A percentile compares a stretch with the other conserved stretches of the same genome.
Conservation (phyloP, 2,113 vertebrate genomes). For the Petroica traversi region DNA sequence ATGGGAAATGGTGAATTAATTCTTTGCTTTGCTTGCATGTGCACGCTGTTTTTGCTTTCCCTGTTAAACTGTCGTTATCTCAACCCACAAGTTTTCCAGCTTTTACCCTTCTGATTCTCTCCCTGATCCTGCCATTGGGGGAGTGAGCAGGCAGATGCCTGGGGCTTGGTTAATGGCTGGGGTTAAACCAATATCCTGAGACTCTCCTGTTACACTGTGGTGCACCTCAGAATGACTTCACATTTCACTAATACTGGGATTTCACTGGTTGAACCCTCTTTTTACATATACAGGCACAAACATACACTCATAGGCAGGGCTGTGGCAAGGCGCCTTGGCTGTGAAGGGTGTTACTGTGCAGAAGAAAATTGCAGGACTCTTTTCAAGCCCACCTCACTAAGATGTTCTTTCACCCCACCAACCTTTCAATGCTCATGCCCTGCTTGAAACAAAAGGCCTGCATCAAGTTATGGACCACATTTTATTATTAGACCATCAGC, state of each 20-base stretch:
- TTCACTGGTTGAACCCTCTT: background rate
- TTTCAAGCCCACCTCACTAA: background rate
- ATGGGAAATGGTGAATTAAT: background rate
- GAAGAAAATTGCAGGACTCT: background rate
- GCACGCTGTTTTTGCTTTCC: background rate
- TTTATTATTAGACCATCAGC: background rate
- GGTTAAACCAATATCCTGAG: background rate
- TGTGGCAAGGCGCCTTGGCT: background rate
- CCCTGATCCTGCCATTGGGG: background rate
- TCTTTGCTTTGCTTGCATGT: background rate
- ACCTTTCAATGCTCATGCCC: background rate
- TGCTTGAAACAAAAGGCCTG: background rate
- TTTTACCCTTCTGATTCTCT: background rate
- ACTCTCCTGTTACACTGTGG: background rate
- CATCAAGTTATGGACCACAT: background rate
- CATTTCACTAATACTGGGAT: background rate
- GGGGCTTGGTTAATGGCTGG: no score
- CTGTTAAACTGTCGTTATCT: background rate
- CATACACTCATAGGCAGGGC: background rate
- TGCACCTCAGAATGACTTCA: background rate
- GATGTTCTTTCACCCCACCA: background rate
- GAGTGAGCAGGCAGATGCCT: accelerated
- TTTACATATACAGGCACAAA: background rate
- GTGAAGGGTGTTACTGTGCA: background rate
- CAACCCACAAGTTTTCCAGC: background rate